A percentile compares a stretch with the other conserved stretches of the same genome.
These are phyloP conservation scores for Drosophila maculinotata DNA, from an alignment of 2,888 invertebrate genomes.

Conservation along the genomic window DNA sequence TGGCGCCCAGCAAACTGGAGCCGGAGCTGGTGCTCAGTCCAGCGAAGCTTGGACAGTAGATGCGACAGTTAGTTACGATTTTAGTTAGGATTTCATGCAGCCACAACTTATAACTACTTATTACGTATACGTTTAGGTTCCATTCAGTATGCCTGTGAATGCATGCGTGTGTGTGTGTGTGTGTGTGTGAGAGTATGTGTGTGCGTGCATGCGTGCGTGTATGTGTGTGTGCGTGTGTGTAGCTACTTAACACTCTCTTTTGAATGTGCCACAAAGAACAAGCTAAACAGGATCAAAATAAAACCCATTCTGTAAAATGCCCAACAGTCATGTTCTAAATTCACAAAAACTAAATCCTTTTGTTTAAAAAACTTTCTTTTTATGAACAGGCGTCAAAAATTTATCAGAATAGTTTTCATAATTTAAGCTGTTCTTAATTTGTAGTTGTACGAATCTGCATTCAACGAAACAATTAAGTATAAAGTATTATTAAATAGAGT, in stretches of 20 bases:
- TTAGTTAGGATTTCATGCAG: constrained; percentile 69
- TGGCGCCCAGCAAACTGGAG: constrained; percentile 79
- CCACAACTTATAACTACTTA: constrained; percentile 33
- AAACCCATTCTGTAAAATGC: constrained; percentile 19
- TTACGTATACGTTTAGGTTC: constrained; percentile 47
- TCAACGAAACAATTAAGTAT: too few relatives aligned
- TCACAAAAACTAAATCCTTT: constrained; percentile 1
- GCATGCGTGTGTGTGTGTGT: constrained; percentile 12
- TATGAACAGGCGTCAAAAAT: too few relatives aligned
- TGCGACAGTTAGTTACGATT: constrained; percentile 58
- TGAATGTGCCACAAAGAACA: constrained; percentile 71
- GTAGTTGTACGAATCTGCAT: too few relatives aligned
- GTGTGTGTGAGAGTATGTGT: constrained; percentile 17
- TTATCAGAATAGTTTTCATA: background rate
- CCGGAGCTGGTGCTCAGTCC: constrained; percentile 85
- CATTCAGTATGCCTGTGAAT: constrained; percentile 18
- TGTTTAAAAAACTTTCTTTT: constrained; percentile 11
- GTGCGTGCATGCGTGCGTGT: constrained; percentile 17
- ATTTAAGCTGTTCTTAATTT: too few relatives aligned
- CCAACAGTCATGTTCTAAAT: constrained; percentile 46
- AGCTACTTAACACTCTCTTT: constrained; percentile 46
- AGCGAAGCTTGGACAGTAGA: constrained; percentile 84
- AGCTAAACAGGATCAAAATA: constrained; percentile 27
- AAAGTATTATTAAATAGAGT: too few relatives aligned
- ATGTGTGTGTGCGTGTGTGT: constrained; percentile 22